Evolutionary conservation across 2,888 invertebrate genomes (phyloP), one percentile per base, ranked within the genome.

Genomic region (Trimorus sp.): DNA sequence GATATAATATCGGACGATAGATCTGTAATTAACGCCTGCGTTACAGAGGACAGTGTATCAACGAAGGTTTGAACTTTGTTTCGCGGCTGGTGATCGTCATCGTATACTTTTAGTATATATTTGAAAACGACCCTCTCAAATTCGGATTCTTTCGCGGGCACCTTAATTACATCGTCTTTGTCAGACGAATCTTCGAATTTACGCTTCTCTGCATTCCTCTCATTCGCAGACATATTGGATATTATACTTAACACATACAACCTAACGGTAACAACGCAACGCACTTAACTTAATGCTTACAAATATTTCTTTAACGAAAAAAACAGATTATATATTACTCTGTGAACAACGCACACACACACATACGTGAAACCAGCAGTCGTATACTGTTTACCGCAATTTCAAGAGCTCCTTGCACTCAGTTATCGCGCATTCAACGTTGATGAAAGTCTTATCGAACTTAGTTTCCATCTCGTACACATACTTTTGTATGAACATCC

Each of bases 401-500:
- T 26, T 26, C 26, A 26, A 26, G 26, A 26, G 26, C 26, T 12
- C 12, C 45, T 45, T 45, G 12, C 6, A 45, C 15, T 65, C 65
- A 42, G 51, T 38, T n/a, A 49, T 14, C 9, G 53, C 15, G 54
- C 42, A 42, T 59, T 74, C 74, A 4, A 59, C 40, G 2, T 26
- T 58, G 4, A 65, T 58, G n/a, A 54, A 74, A n/a, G 12, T 58
- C 51, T 65, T 79, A 45, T 79, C 73, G 62, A 36, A 53, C 36
- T 16, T 12, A 1, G 63, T 78, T 4, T 0, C 38, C 12, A 79
- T 69, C 42, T 53, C 45, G n/a, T 77, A 81, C n/a, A 81, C 40
- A 38, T 71, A 38, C 15, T 56, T 37, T 54, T 81, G 81, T 11
- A 81, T 66, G 36, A 73, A 81, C 9, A n/a, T 40, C 77, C 77